Evolutionary conservation across 2,113 vertebrate genomes (phyloP), one percentile per base, ranked within the genome.

Genomic region (Ginglymostoma cirratum): DNA sequence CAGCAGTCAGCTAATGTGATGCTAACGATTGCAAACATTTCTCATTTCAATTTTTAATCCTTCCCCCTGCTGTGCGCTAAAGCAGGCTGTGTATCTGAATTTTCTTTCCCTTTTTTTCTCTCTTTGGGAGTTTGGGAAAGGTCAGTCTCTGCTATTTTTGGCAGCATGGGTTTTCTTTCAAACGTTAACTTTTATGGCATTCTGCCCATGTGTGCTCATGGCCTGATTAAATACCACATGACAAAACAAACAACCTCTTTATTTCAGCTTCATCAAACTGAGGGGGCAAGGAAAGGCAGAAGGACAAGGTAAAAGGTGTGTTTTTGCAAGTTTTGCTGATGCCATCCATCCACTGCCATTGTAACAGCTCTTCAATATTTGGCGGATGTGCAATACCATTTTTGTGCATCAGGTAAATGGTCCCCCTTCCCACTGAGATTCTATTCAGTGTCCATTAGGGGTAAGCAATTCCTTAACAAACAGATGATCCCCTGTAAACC

Each of bases 1-100:
- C 89, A 93, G 89, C 89, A 93, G 89, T 93, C 89, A 67, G 61
- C 61, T 93, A 93, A 93, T 93, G 6, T 34, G 89, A 93, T 93
- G 61, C n/a, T 66, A 93, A 93, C 34, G 65, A 66, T 93, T 66
- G 34, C 55, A 93, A 66, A 93, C 61, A 93, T 66, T 93, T 67
- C 89, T 38, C 34, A 38, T 93, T 93, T 66, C 89, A 93, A 21
- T 93, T 66, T 93, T 38, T 93, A 93, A 67, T 93, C 89, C 89
- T 66, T 38, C 61, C 17, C 19, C 87, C 89, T 93, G 61, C 61
- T 45, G n/a, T 42, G 55, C 6, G 1, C 17, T 67, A 67, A 66
- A 23, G 89, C 89, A 66, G 61, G 61, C 61, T 93, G 19, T 23
- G 89, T 38, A 38, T 93, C 61, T 42, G 89, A 66, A 93, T 93